Evolutionary conservation across 2,113 vertebrate species (phyloP).

Genomic region (Burhinus bistriatus): DNA sequence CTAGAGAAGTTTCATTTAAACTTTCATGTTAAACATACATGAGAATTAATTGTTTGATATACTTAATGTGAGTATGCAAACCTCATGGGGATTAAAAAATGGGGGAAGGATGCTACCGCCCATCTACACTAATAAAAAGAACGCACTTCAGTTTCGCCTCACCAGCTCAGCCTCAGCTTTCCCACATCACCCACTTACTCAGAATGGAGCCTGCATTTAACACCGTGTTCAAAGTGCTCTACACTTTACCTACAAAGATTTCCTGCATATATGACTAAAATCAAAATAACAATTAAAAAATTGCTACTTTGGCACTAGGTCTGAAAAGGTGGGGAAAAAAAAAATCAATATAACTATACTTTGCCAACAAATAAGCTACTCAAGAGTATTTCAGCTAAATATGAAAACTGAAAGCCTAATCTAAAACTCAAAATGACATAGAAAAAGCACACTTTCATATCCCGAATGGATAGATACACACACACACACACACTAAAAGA

Average conservation of each 20-base stretch:
- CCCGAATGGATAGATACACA: background rate
- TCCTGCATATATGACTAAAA: background rate
- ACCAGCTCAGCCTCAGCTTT: background rate
- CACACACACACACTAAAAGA: background rate
- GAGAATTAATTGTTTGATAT: background rate
- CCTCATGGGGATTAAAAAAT: background rate
- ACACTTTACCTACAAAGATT: background rate
- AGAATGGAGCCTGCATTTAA: background rate
- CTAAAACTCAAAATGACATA: slow-evolving; percentile 47
- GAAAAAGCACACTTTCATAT: slow-evolving; percentile 9
- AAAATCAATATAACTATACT: slow-evolving; percentile 8
- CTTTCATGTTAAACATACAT: background rate
- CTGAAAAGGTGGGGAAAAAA: background rate
- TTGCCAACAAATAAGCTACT: background rate
- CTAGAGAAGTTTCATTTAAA: background rate
- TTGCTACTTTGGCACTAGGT: background rate
- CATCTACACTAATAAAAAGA: background rate
- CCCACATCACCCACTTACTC: background rate
- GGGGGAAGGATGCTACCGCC: background rate
- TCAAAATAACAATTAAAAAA: background rate
- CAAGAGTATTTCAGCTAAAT: slow-evolving; percentile 9
- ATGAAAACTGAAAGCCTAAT: background rate
- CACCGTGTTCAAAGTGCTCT: background rate
- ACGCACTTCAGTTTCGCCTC: background rate
- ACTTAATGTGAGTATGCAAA: background rate